A percentile compares a stretch with the other conserved stretches of the same genome.
Conservation (phyloP, 2,888 invertebrate species). For the Agriopis leucophaearia region DNA sequence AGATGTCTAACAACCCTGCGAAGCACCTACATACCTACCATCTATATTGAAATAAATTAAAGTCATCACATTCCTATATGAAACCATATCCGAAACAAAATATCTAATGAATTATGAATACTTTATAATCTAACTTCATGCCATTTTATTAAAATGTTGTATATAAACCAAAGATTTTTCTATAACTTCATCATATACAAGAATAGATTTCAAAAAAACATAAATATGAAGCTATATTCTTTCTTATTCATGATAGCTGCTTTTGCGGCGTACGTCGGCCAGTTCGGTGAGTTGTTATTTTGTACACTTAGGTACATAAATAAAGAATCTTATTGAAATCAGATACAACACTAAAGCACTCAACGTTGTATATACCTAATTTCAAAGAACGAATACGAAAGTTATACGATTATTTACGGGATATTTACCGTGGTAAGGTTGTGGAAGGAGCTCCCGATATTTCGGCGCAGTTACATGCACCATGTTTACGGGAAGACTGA, state of each 20-base stretch:
- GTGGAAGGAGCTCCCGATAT: too few species aligned
- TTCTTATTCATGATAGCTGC: background rate
- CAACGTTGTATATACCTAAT: too few species aligned
- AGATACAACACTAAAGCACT: too few species aligned
- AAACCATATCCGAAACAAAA: conserved; percentile 12
- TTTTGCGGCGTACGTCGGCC: background rate
- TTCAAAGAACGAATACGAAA: too few species aligned
- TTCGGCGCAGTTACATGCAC: too few species aligned
- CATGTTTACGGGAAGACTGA: too few species aligned
- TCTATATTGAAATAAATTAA: background rate
- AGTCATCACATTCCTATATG: conserved; percentile 6
- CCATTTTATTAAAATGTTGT: background rate
- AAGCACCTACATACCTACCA: background rate
- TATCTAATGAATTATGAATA: background rate
- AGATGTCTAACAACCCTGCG: background rate
- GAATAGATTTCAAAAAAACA: background rate
- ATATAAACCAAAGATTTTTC: background rate
- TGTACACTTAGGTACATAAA: too few species aligned
- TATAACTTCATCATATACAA: background rate
- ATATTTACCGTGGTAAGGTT: too few species aligned
- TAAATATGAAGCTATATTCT: background rate
- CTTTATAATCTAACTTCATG: conserved; percentile 6
- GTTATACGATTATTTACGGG: too few species aligned
- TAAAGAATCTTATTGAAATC: too few species aligned
- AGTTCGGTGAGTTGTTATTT: background rate